Evolutionary conservation across 1,140 invertebrate genomes (phyloP).

Genomic region (Ceratina japonica): DNA sequence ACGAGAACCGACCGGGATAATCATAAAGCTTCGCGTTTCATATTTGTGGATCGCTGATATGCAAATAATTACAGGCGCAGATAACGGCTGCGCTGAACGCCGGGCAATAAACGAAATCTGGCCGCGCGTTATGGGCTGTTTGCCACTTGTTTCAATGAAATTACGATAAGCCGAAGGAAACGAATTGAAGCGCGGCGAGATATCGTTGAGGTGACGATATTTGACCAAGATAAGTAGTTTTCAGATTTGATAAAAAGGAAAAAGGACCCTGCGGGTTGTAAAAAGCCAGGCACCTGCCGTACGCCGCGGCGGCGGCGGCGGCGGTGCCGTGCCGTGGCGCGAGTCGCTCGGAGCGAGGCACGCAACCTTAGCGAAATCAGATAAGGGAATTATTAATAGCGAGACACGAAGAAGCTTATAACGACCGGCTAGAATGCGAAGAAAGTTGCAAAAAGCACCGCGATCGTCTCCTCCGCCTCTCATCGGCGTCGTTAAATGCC

Average conservation of each 20-base stretch:
- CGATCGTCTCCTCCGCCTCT: neutral
- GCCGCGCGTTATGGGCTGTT: no score
- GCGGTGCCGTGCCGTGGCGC: neutral
- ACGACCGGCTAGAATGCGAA: conserved; percentile 15
- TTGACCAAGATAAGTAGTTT: neutral
- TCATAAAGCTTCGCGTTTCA: no score
- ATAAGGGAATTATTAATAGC: conserved; percentile 37
- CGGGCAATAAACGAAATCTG: no score
- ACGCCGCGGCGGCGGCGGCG: neutral
- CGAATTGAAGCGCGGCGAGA: neutral
- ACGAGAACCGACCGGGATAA: no score
- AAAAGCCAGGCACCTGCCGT: conserved; percentile 13
- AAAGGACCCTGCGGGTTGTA: neutral
- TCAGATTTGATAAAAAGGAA: conserved; percentile 5
- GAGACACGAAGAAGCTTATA: conserved; percentile 17
- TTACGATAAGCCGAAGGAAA: neutral
- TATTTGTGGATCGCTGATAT: no score
- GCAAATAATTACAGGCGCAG: no score
- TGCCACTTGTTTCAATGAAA: no score
- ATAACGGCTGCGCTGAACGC: no score
- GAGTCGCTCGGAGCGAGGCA: neutral
- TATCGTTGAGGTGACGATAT: neutral
- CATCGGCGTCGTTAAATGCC: conserved; percentile 10
- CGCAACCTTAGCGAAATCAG: conserved; percentile 16
- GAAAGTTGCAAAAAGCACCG: conserved; percentile 12